Evolutionary conservation across 2,888 invertebrate species (phyloP).

Genomic region (Periphyllus acericola): DNA sequence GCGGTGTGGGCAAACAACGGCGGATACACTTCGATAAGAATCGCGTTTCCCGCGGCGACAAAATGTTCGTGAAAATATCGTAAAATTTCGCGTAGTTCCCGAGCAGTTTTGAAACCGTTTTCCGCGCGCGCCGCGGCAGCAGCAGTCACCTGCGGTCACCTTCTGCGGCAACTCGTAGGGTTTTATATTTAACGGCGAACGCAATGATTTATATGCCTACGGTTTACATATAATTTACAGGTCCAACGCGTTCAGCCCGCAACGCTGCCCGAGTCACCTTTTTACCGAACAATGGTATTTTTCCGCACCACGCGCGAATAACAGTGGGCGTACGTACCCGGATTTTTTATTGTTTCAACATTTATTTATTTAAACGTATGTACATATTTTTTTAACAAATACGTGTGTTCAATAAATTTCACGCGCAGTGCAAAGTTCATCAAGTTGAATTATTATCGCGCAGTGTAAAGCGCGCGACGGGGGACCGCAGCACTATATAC

Average conservation of each 20-base stretch:
- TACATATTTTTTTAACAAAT: neutral
- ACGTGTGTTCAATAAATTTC: neutral
- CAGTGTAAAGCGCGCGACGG: neutral
- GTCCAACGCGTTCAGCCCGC: neutral
- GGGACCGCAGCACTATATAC: neutral
- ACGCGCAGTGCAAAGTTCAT: constrained; percentile 2
- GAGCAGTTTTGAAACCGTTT: neutral
- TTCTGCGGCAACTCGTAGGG: neutral
- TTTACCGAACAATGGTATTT: neutral
- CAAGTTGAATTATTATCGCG: constrained; percentile 4
- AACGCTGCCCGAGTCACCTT: neutral
- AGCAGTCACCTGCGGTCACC: no score
- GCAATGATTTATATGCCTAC: neutral
- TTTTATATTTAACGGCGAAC: neutral
- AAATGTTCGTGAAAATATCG: neutral
- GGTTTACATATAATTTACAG: neutral
- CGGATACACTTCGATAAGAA: neutral
- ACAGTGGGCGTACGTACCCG: no score
- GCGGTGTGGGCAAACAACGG: neutral
- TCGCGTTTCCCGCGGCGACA: neutral
- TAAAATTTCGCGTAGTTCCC: no score
- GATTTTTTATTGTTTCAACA: neutral
- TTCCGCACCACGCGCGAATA: neutral
- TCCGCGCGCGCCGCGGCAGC: neutral
- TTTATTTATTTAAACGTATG: no score